phyloP scores from a whole-genome alignment of 2,797 vertebrate species.

The Xenopus petersii region DNA sequence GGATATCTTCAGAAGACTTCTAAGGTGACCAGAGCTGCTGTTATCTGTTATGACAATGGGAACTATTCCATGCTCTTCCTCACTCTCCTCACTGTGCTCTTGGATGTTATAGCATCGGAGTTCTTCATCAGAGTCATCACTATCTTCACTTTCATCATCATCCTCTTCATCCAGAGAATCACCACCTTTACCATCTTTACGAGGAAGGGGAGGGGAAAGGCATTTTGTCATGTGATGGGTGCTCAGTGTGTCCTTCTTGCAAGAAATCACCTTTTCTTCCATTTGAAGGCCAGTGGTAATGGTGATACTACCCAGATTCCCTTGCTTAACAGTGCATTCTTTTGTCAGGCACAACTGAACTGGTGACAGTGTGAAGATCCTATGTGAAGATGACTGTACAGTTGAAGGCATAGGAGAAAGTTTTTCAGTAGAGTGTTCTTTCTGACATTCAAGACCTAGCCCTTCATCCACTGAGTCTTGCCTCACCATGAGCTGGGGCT shows the following conservation, averaged over 20 bases:
- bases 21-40: conserved; percentile 78
- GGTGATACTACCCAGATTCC: conserved; percentile 29
- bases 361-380: conserved; percentile 57
- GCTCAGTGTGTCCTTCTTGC: conserved; percentile 43
- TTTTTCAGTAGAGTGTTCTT: conserved; percentile 12
- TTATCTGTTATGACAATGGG: conserved; percentile 89
- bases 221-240: conserved; percentile 26
- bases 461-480: conserved; percentile 54
- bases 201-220: conserved; percentile 22
- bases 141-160: conserved; percentile 75
- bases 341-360: conserved; percentile 32
- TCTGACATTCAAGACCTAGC: conserved; percentile 59
- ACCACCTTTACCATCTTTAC: conserved; percentile 19
- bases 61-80: conserved; percentile 75
- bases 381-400: conserved; percentile 19
- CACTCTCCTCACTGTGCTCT: conserved; percentile 87
- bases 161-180: conserved; percentile 54
- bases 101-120: conserved; percentile 81
- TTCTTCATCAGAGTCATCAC: conserved; percentile 80
- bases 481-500: conserved; percentile 32
- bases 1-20: conserved; percentile 87
- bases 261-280: conserved; percentile 62
- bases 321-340: conserved; percentile 27
- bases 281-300: conserved; percentile 54
- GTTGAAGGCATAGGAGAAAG: not conserved